A percentile compares a stretch with the other conserved stretches of the same genome.
Conservation (phyloP, 1,140 invertebrate species). For the Nasonia vitripennis region DNA sequence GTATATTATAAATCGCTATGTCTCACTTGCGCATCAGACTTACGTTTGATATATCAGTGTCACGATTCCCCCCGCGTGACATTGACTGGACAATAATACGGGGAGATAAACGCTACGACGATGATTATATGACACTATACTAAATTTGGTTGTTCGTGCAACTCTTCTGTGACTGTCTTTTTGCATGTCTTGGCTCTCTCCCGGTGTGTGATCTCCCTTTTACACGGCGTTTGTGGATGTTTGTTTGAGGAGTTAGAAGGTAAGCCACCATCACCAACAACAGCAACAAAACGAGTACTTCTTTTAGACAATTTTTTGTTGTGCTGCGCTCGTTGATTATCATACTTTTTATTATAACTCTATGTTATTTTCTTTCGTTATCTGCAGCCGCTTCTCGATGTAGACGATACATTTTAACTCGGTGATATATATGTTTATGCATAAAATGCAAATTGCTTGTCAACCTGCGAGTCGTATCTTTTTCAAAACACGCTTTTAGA, state of each 20-base stretch:
- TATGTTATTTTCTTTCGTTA: not conserved
- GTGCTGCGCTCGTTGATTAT: not conserved
- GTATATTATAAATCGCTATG: not conserved
- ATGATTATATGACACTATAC: not conserved
- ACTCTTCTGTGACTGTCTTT: slow-evolving; percentile 37
- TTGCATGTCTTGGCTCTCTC: slow-evolving; percentile 46
- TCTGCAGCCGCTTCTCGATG: not conserved
- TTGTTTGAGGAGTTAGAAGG: slow-evolving; percentile 42
- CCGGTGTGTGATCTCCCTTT: slow-evolving; percentile 30
- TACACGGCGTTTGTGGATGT: slow-evolving; percentile 24
- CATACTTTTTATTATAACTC: not conserved
- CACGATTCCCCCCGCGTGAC: not conserved
- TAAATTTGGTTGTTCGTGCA: slow-evolving; percentile 26
- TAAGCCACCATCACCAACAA: slow-evolving; percentile 7
- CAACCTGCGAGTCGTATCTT: no score
- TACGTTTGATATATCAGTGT: not conserved
- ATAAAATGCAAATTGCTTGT: no score
- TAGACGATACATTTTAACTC: no score
- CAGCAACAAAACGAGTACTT: not conserved
- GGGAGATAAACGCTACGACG: not conserved
- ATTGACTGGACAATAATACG: slow-evolving; percentile 14
- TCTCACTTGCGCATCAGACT: not conserved
- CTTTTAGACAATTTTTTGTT: not conserved
- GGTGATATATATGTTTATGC: no score
- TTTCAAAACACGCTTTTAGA: no score